Base-by-base conservation (phyloP, 1,140 invertebrate species). In the Megalopta genalis region DNA sequence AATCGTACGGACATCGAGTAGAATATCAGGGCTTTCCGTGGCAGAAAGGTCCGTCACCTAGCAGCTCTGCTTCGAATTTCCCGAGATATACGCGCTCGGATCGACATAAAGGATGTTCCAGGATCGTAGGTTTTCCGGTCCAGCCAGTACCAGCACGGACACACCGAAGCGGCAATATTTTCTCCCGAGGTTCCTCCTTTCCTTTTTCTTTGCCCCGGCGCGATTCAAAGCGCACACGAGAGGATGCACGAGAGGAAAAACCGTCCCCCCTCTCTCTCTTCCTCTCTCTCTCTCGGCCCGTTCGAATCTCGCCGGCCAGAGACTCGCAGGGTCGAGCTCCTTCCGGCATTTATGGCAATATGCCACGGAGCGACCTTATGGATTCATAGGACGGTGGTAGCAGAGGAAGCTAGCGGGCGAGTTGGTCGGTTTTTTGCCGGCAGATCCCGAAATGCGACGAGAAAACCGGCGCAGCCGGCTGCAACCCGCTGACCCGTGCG, bases 261-360 rank as follows among this genome's bases (percentile, higher is more conserved):
- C 32, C 32, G 32, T 32, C 32, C 4, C 4, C 32, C 4, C 32
- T 32, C 32, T 32, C 32, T 32, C 18, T 25, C 49, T 49, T 76
- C 39, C 42, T 25, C 46, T 66, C 71, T 59, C 81, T 62, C 42
- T 60, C 42, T 72, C 63, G 70, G 10, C 49, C 73, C 65, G 42
- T 12, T 9, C 27, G 54, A 71, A 37, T 67, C 64, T 57, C 59
- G 52, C 25, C 21, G 49, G 12, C 72, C 37, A 46, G 39, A 32
- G 39, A n/a, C 39, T 71, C 16, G 27, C 21, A 32, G 42, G 52
- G 68, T 78, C 52, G 49, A 23, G 63, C 60, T 76, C 54, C 68
- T 68, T 73, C 64, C 59, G 21, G 49, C 75, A 67, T 78, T 49
- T 81, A 86, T 82, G 84, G 65, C 77, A 80, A 83, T 81, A 85